phyloP scores from a whole-genome alignment of 1,140 invertebrate genomes.

The Chlorops oryzae region DNA sequence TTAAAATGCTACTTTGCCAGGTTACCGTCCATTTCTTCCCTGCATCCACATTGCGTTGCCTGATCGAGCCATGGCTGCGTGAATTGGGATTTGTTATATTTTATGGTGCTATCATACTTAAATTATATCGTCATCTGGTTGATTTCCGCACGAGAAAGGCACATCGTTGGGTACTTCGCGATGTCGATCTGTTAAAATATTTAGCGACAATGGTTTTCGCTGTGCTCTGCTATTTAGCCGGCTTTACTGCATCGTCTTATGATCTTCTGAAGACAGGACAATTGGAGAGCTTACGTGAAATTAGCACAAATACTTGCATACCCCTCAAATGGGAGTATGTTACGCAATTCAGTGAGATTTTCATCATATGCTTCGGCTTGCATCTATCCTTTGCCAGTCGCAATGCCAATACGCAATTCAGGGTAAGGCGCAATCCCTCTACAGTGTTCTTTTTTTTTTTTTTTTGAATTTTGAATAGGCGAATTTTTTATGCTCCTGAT shows the following conservation, averaged over 20 bases:
- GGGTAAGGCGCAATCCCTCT: slow-evolving; percentile 48
- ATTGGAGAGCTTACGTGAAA: slow-evolving; percentile 47
- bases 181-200: slow-evolving; percentile 77
- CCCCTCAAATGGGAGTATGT: slow-evolving; percentile 86
- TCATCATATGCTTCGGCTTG: slow-evolving; percentile 75
- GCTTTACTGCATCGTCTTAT: slow-evolving; percentile 70
- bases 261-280: slow-evolving; percentile 53
- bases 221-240: slow-evolving; percentile 76
- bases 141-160: slow-evolving; percentile 82
- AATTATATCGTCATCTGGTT: slow-evolving; percentile 77
- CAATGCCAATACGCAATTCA: slow-evolving; percentile 76
- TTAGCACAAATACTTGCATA: slow-evolving; percentile 61
- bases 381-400: slow-evolving; percentile 73
- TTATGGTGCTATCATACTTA: slow-evolving; percentile 84
- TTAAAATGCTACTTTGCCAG: slow-evolving; percentile 49
- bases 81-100: slow-evolving; percentile 86
- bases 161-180: slow-evolving; percentile 77
- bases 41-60: slow-evolving; percentile 65
- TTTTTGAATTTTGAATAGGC: neutral
- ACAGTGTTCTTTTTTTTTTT: too few relatives aligned
- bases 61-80: slow-evolving; percentile 79
- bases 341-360: slow-evolving; percentile 76
- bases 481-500: slow-evolving; percentile 5
- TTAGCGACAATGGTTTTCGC: slow-evolving; percentile 68
- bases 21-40: slow-evolving; percentile 77